Base-by-base conservation (phyloP, 2,797 vertebrate genomes). In the Microchirus variegatus region DNA sequence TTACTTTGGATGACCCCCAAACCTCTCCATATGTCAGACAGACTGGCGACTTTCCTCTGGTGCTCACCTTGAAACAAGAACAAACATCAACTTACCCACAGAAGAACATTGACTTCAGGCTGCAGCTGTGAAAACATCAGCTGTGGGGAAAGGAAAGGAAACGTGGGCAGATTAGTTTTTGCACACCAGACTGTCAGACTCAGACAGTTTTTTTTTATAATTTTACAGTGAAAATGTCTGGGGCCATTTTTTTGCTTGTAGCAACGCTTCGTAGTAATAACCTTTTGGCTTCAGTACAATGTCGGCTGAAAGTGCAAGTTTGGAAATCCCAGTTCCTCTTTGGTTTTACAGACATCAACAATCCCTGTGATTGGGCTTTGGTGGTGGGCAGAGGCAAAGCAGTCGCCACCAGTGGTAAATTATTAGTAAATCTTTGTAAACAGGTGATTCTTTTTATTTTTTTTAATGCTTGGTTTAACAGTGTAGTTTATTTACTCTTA, bases 71-170 rank as follows among this genome's bases (percentile, higher is more conserved):
- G 73, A 83, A 82, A 65, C 6, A 1, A 67, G 78, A 80, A 73
- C 60, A 83, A 80, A 82, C 73, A 69, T 31, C 36, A 70, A 53
- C 45, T 6, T 73, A 66, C 10, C 53, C 10, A 59, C 41, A 35
- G 18, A 67, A 58, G n/a, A 55, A 36, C 10, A 13, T 40, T 63
- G 45, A 63, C 16, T 51, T 50, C 36, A 10, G 22, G 11, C 60
- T 61, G 71, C 89, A 90, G 77, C 89, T 89, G 84, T 84, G 53
- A 83, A 88, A 89, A 89, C 73, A 74, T 56, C 44, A 59, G 53
- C 17, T 62, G 15, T 10, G 37, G 49, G 18, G 19, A 51, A 53
- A 51, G 51, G 26, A 67, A 68, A 53, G 53, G 52, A 63, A 52
- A 35, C 51, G 37, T 15, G 55, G 45, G 15, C 4, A 9, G 74